These are phyloP conservation scores for Neuroscelio doddi DNA, from an alignment of 2,888 invertebrate genomes.

Conservation along the genomic window DNA sequence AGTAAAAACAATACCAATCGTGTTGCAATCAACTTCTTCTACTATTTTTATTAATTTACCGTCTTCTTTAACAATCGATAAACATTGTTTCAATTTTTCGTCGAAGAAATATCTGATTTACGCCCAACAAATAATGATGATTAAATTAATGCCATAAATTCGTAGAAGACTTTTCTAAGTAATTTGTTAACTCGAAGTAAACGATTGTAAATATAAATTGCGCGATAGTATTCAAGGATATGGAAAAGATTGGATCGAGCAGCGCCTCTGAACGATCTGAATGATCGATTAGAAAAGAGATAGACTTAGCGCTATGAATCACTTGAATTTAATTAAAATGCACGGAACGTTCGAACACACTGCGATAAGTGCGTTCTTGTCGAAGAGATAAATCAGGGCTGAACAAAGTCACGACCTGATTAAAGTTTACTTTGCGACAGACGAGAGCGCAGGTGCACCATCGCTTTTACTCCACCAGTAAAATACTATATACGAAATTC, in stretches of 20 bases:
- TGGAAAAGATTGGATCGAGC: too few relatives aligned
- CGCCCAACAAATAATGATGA: too few relatives aligned
- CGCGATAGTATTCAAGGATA: too few relatives aligned
- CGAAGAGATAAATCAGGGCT: slow-evolving; percentile 41
- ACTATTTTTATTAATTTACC: too few relatives aligned
- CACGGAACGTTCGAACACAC: slow-evolving; percentile 24
- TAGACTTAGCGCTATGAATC: slow-evolving; percentile 25
- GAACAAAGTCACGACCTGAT: slow-evolving; percentile 38
- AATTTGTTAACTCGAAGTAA: too few relatives aligned
- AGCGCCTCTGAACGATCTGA: too few relatives aligned
- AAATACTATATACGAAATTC: slow-evolving; percentile 29
- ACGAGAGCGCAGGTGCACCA: slow-evolving; percentile 25
- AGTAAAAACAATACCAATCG: background rate
- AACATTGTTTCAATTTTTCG: too few relatives aligned
- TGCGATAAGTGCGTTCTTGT: slow-evolving; percentile 35
- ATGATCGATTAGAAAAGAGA: background rate
- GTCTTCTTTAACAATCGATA: too few relatives aligned
- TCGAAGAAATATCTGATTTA: too few relatives aligned
- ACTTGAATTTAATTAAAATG: slow-evolving; percentile 44
- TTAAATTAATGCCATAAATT: too few relatives aligned
- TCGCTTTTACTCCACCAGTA: slow-evolving; percentile 32
- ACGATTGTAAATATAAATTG: too few relatives aligned
- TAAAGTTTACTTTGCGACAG: slow-evolving; percentile 33
- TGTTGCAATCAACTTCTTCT: background rate
- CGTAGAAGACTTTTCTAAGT: too few relatives aligned